Percentiles rank a stretch among this genome's conserved stretches.
Evolutionary conservation across 2,797 vertebrate genomes (phyloP).

Genomic region (Corythornis leucogaster): DNA sequence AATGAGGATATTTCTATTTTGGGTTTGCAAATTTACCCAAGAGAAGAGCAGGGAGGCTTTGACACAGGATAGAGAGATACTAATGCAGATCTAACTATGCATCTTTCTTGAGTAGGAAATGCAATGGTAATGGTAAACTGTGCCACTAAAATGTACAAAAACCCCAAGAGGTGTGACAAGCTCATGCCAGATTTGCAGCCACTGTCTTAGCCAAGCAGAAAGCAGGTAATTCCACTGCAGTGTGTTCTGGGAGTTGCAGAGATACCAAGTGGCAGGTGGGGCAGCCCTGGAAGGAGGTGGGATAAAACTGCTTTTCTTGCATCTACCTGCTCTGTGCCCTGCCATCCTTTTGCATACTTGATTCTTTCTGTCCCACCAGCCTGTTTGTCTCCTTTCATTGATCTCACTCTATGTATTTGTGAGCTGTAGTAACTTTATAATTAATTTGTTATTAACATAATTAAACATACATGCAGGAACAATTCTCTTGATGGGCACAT

Average conservation of each 20-base stretch:
- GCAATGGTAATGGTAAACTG: neutral
- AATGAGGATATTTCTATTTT: neutral
- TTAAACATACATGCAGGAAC: neutral
- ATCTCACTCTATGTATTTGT: neutral
- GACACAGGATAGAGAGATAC: neutral
- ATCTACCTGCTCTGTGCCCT: neutral
- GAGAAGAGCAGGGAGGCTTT: neutral
- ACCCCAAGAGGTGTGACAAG: neutral
- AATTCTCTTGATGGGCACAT: neutral
- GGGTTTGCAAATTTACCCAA: neutral
- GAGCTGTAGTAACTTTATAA: neutral
- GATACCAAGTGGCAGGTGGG: neutral
- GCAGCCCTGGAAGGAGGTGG: neutral
- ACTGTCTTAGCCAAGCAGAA: neutral
- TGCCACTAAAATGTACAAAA: neutral
- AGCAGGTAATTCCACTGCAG: neutral
- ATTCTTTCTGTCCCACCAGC: neutral
- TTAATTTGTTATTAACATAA: neutral
- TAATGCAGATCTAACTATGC: neutral
- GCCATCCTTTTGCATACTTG: neutral
- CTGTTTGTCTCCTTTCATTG: neutral
- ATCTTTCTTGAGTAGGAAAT: neutral
- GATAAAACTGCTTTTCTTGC: neutral
- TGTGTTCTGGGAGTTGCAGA: neutral
- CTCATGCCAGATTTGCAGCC: neutral